Evolutionary conservation across 1,140 invertebrate species (phyloP).

Genomic region (Diploscapter pachys): DNA sequence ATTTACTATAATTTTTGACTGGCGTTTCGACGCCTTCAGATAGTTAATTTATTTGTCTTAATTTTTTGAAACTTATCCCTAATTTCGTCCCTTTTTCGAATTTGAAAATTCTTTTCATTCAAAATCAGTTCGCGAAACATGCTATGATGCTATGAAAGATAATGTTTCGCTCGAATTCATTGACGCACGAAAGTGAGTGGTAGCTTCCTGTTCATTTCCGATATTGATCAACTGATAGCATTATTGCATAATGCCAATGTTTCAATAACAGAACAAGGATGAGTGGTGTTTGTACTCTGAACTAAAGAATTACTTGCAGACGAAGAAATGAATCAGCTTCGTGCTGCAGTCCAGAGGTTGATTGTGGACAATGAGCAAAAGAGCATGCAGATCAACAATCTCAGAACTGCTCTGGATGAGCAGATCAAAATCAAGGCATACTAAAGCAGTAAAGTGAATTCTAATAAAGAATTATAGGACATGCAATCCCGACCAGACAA

Average conservation of each 20-base stretch:
- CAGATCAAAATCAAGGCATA: slow-evolving; percentile 33
- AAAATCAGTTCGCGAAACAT: too few relatives aligned
- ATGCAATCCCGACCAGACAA: not conserved
- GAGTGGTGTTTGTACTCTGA: not conserved
- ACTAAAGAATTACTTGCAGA: slow-evolving; percentile 51
- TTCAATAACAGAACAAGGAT: slow-evolving; percentile 5
- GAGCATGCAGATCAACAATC: slow-evolving; percentile 62
- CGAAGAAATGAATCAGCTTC: slow-evolving; percentile 63
- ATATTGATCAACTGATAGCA: not conserved
- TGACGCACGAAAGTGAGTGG: too few relatives aligned
- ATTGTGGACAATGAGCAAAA: slow-evolving; percentile 65
- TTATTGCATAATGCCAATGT: slow-evolving; percentile 17
- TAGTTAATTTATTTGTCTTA: too few relatives aligned
- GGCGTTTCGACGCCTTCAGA: too few relatives aligned
- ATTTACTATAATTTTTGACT: too few relatives aligned
- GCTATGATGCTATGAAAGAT: too few relatives aligned
- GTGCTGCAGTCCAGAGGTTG: slow-evolving; percentile 62
- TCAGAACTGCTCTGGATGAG: slow-evolving; percentile 59
- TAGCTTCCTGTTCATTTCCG: not conserved
- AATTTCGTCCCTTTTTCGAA: too few relatives aligned
- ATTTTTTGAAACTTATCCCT: too few relatives aligned
- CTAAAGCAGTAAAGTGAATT: not conserved
- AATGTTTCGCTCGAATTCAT: too few relatives aligned
- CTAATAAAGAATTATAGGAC: not conserved
- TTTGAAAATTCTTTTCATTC: too few relatives aligned